phyloP scores from a whole-genome alignment of 2,797 vertebrate species.

The Darevskia nairensis region DNA sequence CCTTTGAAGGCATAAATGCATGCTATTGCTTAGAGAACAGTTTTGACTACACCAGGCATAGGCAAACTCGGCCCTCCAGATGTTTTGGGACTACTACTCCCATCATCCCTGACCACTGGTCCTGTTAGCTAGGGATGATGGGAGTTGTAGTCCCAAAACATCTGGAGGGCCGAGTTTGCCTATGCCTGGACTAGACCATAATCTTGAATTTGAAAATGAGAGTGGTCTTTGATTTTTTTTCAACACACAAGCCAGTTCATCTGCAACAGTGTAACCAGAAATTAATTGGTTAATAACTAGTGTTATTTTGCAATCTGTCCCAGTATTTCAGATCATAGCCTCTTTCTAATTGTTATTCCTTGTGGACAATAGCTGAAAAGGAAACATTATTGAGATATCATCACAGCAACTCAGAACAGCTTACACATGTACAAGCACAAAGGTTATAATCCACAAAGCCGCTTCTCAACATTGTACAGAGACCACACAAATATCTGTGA shows the following conservation, averaged over 20 bases:
- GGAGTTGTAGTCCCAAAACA: no score
- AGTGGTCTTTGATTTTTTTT: no score
- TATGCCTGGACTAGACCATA: no score
- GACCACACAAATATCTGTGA: not conserved
- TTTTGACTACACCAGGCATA: no score
- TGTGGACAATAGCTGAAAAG: not conserved
- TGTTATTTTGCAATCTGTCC: not conserved
- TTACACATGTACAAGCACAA: not conserved
- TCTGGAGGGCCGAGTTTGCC: no score
- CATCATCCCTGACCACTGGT: no score
- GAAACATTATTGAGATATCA: not conserved
- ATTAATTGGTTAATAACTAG: not conserved
- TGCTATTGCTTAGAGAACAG: no score
- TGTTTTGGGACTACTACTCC: no score
- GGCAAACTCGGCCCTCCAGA: no score
- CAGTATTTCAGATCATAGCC: not conserved
- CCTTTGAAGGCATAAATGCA: no score
- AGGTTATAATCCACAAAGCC: not conserved
- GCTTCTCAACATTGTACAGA: not conserved
- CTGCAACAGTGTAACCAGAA: not conserved
- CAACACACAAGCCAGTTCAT: not conserved
- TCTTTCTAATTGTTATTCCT: not conserved
- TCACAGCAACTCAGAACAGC: not conserved
- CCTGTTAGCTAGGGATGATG: no score
- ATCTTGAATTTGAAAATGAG: no score